Evolutionary conservation across 2,888 invertebrate species (phyloP).

Genomic region (Lochmaea crataegi): DNA sequence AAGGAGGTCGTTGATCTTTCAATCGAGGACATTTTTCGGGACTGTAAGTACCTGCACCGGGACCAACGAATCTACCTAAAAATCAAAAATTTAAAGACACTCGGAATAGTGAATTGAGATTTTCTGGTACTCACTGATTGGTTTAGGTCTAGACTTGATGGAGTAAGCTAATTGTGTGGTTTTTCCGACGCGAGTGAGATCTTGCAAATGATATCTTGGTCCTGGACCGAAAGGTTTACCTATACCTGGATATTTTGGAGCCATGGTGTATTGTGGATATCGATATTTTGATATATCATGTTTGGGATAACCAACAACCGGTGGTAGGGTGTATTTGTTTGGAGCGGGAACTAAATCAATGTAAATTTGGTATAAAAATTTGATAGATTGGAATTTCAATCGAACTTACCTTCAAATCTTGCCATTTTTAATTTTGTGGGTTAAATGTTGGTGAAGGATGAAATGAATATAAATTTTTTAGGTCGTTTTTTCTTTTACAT

Average conservation of each 20-base stretch:
- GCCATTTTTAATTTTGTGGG: not conserved
- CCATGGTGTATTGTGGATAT: slow-evolving; percentile 75
- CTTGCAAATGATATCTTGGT: slow-evolving; percentile 67
- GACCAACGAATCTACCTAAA: slow-evolving; percentile 63
- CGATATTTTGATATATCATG: slow-evolving; percentile 74
- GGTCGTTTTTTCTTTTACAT: slow-evolving; percentile 2
- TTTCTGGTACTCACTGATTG: slow-evolving; percentile 15
- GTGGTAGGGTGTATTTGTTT: slow-evolving; percentile 72
- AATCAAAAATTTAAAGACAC: not conserved
- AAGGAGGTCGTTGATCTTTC: slow-evolving; percentile 70
- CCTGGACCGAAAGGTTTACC: slow-evolving; percentile 61
- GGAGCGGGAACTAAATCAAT: slow-evolving; percentile 73
- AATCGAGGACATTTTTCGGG: slow-evolving; percentile 70
- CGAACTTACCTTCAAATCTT: not conserved
- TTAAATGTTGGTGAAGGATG: not conserved
- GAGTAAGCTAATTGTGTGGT: slow-evolving; percentile 68
- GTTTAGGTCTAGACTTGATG: slow-evolving; percentile 58
- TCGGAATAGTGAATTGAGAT: not conserved
- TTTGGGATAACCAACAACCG: slow-evolving; percentile 70
- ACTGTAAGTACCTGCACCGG: slow-evolving; percentile 75
- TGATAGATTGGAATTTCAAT: not conserved
- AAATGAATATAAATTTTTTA: slow-evolving; percentile 10
- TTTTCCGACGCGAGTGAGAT: slow-evolving; percentile 65
- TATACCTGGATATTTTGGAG: slow-evolving; percentile 58
- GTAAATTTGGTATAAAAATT: slow-evolving; percentile 3